Percentiles rank a stretch among this genome's conserved stretches.
phyloP scores from a whole-genome alignment of 2,797 vertebrate genomes.

The Anisognathus igniventris region DNA sequence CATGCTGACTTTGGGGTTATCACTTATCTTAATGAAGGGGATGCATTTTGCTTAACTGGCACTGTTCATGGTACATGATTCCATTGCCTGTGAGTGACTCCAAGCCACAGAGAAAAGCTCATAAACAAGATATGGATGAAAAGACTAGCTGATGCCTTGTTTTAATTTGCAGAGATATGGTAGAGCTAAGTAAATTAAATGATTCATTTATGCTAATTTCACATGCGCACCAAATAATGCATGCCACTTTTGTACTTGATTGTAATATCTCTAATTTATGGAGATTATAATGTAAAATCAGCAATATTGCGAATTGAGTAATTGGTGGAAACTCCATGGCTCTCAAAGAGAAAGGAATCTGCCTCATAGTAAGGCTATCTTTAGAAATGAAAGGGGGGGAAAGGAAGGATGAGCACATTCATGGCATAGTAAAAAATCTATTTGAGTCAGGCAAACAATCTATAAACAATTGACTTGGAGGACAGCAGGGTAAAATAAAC shows the following conservation, averaged over 20 bases:
- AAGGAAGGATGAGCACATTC: not conserved
- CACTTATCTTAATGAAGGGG: not conserved
- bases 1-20: not conserved
- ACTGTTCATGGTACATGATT: not conserved
- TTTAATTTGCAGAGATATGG: not conserved
- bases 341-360: not conserved
- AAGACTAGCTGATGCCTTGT: not conserved
- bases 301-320: not conserved
- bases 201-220: not conserved
- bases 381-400: not conserved
- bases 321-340: not conserved
- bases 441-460: not conserved
- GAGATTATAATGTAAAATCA: not conserved
- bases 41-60: not conserved
- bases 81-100: not conserved
- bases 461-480: not conserved
- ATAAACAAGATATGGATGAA: not conserved
- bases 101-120: not conserved
- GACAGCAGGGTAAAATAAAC: not conserved
- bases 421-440: not conserved
- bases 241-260: not conserved
- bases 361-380: not conserved
- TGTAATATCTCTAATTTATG: not conserved
- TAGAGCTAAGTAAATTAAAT: constrained; percentile 24
- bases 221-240: not conserved